These are phyloP conservation scores for Axinella damicornis DNA, from an alignment of 37 sponge, comb jelly and placozoan genomes.

Conservation along the genomic window DNA sequence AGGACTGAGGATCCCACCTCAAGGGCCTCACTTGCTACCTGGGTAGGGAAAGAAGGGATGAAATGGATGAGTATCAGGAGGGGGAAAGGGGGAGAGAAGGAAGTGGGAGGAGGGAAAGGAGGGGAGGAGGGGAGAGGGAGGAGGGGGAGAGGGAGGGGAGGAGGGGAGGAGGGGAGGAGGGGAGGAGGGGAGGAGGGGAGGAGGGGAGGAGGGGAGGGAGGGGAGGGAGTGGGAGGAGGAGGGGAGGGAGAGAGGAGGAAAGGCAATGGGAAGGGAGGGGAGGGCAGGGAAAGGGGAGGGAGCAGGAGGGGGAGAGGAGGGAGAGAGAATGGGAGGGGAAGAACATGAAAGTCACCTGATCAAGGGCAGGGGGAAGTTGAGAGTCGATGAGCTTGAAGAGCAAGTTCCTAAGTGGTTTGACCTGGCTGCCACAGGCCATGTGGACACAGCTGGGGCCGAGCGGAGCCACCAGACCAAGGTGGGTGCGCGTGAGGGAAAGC, in stretches of 20 bases:
- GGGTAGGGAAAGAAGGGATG: not conserved
- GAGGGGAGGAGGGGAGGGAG: not conserved
- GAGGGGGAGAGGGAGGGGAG: not conserved
- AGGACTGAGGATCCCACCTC: conserved; percentile 75
- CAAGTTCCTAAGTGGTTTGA: conserved; percentile 68
- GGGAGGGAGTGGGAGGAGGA: not conserved
- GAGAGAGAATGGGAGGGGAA: too few species aligned
- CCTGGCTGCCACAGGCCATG: conserved; percentile 63
- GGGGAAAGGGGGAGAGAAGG: not conserved
- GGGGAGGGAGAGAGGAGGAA: not conserved
- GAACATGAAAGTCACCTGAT: conserved; percentile 30
- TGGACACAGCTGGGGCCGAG: conserved; percentile 50
- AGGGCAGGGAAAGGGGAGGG: too few species aligned
- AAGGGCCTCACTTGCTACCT: conserved; percentile 75
- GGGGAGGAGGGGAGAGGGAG: too few species aligned
- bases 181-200: too few species aligned
- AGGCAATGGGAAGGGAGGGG: not conserved
- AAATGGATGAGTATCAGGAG: too few species aligned
- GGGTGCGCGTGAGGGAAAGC: conserved; percentile 52
- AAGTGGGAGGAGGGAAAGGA: not conserved
- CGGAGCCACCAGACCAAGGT: conserved; percentile 52
- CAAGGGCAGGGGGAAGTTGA: conserved; percentile 45
- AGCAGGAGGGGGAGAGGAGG: too few species aligned
- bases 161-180: not conserved
- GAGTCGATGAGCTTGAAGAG: conserved; percentile 83